Evolutionary conservation across 2,888 invertebrate species (phyloP).

Genomic region (Ectemnius lituratus): DNA sequence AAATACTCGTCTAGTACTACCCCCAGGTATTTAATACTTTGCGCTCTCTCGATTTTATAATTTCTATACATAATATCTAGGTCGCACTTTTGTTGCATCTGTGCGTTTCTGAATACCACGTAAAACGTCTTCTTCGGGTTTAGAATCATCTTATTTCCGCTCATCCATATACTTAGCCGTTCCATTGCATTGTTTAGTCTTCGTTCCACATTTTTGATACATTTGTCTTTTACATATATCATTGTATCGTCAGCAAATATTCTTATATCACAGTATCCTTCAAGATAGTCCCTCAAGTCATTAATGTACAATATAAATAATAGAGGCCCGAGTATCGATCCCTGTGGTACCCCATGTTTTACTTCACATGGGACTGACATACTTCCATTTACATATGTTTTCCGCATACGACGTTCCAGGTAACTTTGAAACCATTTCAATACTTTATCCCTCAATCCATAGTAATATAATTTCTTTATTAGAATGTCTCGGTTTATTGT

Average conservation of each 20-base stretch:
- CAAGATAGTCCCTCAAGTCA: no score
- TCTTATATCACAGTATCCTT: no score
- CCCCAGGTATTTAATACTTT: constrained; percentile 6
- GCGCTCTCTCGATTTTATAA: background rate
- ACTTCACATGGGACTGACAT: background rate
- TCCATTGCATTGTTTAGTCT: background rate
- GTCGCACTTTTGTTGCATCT: no score
- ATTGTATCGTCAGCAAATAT: background rate
- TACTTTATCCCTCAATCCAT: constrained; percentile 4
- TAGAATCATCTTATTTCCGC: background rate
- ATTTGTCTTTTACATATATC: background rate
- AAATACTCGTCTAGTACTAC: constrained; percentile 2
- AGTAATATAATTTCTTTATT: constrained; percentile 11
- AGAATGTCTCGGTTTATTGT: constrained; percentile 25
- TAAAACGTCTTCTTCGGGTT: background rate
- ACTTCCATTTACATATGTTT: constrained; percentile 11
- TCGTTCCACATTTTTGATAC: background rate
- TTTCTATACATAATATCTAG: background rate
- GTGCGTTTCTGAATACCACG: no score
- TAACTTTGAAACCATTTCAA: constrained; percentile 14
- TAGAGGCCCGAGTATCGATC: constrained; percentile 11
- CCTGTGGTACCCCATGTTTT: no score
- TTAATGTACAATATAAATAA: constrained; percentile 4
- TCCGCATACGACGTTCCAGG: background rate
- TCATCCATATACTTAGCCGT: background rate